These are phyloP conservation scores for Trichonephila clavipes DNA, from an alignment of 1,140 invertebrate genomes.

Conservation along the genomic window DNA sequence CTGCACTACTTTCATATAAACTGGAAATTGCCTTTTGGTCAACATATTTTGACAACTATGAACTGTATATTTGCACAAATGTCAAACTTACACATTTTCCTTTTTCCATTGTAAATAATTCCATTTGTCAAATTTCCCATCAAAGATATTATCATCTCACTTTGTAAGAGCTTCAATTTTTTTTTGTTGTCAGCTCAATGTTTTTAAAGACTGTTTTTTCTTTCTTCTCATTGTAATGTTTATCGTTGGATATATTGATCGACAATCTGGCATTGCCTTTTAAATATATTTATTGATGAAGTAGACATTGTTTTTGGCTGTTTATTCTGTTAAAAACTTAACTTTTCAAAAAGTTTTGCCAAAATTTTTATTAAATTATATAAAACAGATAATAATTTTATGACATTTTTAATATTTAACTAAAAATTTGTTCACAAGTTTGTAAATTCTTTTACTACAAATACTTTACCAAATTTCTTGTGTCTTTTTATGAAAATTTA, in stretches of 20 bases:
- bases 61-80: neutral
- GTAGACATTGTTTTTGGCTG: neutral
- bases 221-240: neutral
- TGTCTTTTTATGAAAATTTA: too few relatives aligned
- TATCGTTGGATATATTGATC: neutral
- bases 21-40: neutral
- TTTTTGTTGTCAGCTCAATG: slow-evolving; percentile 41
- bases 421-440: too few relatives aligned
- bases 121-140: neutral
- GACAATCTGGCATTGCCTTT: neutral
- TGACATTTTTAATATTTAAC: too few relatives aligned
- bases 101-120: slow-evolving; percentile 25
- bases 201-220: slow-evolving; percentile 33
- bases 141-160: neutral
- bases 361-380: neutral
- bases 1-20: neutral
- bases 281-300: neutral
- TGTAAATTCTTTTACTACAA: too few relatives aligned
- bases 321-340: neutral
- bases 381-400: neutral
- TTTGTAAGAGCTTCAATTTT: slow-evolving; percentile 43
- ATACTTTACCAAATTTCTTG: too few relatives aligned
- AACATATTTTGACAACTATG: neutral
- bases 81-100: neutral
- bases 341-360: neutral